Base-by-base conservation (phyloP, 2,797 vertebrate genomes). In the Cynopterus sphinx region DNA sequence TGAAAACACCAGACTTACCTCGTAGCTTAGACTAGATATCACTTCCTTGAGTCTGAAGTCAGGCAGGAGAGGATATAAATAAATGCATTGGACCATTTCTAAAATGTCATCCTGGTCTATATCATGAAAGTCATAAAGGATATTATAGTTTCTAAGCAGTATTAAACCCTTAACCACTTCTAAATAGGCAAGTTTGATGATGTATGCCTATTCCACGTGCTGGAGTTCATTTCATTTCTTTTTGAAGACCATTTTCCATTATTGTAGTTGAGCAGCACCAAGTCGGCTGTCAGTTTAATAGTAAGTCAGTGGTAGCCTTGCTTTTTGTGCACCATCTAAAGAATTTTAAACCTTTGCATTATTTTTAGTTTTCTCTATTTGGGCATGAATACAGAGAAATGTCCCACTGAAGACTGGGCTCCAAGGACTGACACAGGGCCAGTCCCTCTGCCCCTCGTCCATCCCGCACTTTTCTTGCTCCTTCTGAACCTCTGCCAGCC, bases 401-500 rank as follows among this genome's bases (percentile, higher is more conserved):
- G 90, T 74, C 96, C 0, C 93, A 79, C 31, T 67, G 97, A 94
- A 96, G 87, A 82, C 55, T 89, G 93, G 95, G 90, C 0, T 0
- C 89, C 85, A 91, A 97, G 97, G 79, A 97, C 96, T 93, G 96
- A 91, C 83, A 83, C 15, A 0, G 96, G 96, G 97, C 95, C 90
- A 96, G 43, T 51, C 97, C 97, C 91, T 71, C 89, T 94, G 22
- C 87, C 74, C 90, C 10, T 65, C 86, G 71, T 73, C 85, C 0
- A 1, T 55, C 90, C 95, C 97, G 96, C 96, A 97, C 96, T 95
- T 96, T 97, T 57, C 90, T 96, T 65, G 94, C 94, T 97, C 93
- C 83, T 96, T 96, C 90, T 92, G 96, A 97, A 97, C 97, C 97
- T 98, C 89, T 87, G 13, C 90, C 96, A 97, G 95, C 97, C 98